phyloP scores from a whole-genome alignment of 1,140 invertebrate genomes.

The Brachionus plicatilis region DNA sequence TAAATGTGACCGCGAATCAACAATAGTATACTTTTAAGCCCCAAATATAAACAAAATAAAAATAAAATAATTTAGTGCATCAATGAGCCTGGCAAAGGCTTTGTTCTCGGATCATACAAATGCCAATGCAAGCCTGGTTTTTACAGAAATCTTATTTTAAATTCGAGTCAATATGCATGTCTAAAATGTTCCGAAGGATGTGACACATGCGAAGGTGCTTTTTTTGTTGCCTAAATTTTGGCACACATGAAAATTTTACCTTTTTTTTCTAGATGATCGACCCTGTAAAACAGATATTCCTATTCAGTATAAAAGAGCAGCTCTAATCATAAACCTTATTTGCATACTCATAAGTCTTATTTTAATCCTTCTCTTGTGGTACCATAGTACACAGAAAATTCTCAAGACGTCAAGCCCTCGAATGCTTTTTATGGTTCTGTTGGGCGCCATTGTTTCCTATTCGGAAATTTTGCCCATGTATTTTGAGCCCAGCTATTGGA shows the following conservation, averaged over 20 bases:
- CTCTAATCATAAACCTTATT: conserved; percentile 5
- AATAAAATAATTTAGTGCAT: not conserved
- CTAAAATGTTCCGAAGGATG: conserved; percentile 14
- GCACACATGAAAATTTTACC: not conserved
- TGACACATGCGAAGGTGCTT: conserved; percentile 1
- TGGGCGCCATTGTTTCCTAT: conserved; percentile 38
- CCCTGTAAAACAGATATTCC: conserved; percentile 28
- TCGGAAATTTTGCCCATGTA: conserved; percentile 28
- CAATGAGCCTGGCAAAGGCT: not conserved
- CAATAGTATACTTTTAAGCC: not conserved
- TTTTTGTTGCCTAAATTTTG: not conserved
- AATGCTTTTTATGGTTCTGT: conserved; percentile 30
- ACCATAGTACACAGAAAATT: conserved; percentile 19
- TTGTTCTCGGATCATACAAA: not conserved
- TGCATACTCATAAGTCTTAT: conserved; percentile 17
- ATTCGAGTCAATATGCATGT: not conserved
- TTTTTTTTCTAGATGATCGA: not conserved
- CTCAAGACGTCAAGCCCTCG: conserved; percentile 20
- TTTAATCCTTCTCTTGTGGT: not conserved
- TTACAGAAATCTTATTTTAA: not conserved
- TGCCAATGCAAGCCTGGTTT: conserved; percentile 4
- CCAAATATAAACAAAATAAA: not conserved
- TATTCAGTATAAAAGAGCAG: conserved; percentile 21
- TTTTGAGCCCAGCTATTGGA: conserved; percentile 25
- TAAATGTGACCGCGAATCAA: conserved; percentile 32